phyloP scores from a whole-genome alignment of 2,113 vertebrate species.

The Nyctereutes procyonoides region DNA sequence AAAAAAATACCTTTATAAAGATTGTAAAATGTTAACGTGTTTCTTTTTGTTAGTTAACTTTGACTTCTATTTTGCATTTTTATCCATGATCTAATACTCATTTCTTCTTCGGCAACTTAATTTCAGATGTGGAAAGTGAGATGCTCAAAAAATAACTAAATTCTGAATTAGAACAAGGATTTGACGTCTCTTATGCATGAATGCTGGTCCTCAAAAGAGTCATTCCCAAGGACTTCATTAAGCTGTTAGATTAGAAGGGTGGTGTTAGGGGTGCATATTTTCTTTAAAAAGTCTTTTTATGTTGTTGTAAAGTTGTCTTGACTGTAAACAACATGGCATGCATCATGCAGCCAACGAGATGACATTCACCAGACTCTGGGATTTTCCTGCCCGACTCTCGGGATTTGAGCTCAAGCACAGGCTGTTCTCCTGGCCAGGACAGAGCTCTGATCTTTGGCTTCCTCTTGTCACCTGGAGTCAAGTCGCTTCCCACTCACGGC shows the following conservation, averaged over 20 bases:
- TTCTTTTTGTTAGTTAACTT: constrained; percentile 22
- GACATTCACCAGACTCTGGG: not conserved
- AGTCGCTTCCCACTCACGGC: not conserved
- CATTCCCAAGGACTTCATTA: not conserved
- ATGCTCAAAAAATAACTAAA: not conserved
- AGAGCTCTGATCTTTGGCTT: not conserved
- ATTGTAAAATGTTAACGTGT: not conserved
- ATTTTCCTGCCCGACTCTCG: not conserved
- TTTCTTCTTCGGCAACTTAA: not conserved
- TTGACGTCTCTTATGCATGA: not conserved
- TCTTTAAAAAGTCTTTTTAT: not conserved
- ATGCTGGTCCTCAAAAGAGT: not conserved
- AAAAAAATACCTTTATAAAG: not conserved
- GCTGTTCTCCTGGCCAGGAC: too few relatives aligned
- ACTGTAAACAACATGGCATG: not conserved
- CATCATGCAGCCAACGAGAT: not conserved
- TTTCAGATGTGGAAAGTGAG: not conserved
- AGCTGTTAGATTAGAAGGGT: not conserved
- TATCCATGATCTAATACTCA: not conserved
- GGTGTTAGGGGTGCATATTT: not conserved
- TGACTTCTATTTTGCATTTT: constrained; percentile 1
- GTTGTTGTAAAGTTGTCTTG: not conserved
- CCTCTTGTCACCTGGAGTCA: not conserved
- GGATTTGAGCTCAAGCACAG: not conserved
- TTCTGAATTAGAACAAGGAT: not conserved